A percentile compares a stretch with the other conserved stretches of the same genome.
Evolutionary conservation across 2,888 invertebrate species (phyloP).

Genomic region (Acanthosepion pharaonis): DNA sequence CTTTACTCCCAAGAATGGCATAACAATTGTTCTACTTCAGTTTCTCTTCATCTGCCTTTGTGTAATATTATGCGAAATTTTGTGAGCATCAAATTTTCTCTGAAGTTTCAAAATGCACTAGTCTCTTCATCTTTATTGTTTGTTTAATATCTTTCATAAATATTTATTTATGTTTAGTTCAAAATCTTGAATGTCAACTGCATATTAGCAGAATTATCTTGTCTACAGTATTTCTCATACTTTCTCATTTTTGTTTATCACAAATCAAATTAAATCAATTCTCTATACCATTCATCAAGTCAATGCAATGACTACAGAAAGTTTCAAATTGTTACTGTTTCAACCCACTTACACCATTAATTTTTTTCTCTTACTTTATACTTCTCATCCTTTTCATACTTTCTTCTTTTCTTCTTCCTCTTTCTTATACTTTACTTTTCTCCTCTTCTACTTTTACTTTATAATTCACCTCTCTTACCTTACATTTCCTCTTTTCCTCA

Average conservation of each 20-base stretch:
- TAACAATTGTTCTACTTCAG: too few relatives aligned
- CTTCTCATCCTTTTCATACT: background rate
- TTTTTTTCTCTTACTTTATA: background rate
- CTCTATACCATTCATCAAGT: background rate
- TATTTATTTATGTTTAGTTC: too few relatives aligned
- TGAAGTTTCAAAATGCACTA: too few relatives aligned
- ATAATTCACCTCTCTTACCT: background rate
- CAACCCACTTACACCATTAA: background rate
- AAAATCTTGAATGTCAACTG: too few relatives aligned
- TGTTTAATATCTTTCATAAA: too few relatives aligned
- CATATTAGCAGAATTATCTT: too few relatives aligned
- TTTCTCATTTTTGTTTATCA: background rate
- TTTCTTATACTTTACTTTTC: background rate
- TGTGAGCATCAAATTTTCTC: too few relatives aligned
- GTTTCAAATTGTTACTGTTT: background rate
- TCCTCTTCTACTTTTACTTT: background rate
- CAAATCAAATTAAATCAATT: background rate
- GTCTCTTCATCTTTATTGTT: too few relatives aligned
- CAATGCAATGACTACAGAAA: background rate
- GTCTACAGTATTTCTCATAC: background rate
- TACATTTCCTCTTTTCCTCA: background rate
- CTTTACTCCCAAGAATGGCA: too few relatives aligned
- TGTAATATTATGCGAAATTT: too few relatives aligned
- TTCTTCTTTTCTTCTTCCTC: background rate
- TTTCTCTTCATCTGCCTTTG: too few relatives aligned